Conservation (phyloP, 2,797 vertebrate species). For the Sciurus carolinensis region DNA sequence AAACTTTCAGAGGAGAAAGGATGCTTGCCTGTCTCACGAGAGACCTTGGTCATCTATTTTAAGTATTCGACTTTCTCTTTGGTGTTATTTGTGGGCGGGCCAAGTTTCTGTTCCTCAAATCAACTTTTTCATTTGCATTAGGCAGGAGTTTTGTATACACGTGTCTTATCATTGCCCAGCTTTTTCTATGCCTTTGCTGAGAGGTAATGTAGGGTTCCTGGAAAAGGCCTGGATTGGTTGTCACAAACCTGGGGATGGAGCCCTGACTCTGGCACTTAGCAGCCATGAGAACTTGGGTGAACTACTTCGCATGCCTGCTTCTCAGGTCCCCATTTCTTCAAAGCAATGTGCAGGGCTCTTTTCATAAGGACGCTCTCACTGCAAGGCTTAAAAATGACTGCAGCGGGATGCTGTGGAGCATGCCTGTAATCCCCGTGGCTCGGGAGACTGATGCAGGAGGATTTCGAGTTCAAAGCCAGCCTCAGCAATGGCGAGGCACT, state of each 20-base stretch:
- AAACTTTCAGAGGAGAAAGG: not conserved
- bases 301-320: not conserved
- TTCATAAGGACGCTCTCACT: too few relatives aligned
- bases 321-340: not conserved
- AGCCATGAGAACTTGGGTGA: not conserved
- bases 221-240: not conserved
- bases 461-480: too few relatives aligned
- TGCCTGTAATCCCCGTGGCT: too few relatives aligned
- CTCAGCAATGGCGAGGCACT: too few relatives aligned
- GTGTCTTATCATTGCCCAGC: not conserved
- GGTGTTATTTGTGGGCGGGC: not conserved
- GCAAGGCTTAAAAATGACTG: not conserved
- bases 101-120: slow-evolving; percentile 80
- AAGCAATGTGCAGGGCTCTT: rapidly evolving
- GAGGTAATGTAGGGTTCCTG: not conserved
- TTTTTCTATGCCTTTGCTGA: slow-evolving; percentile 1
- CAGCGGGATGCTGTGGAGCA: too few relatives aligned
- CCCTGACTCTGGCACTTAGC: not conserved
- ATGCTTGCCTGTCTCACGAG: not conserved
- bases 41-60: slow-evolving; percentile 54
- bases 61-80: slow-evolving; percentile 68
- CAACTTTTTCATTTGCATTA: slow-evolving; percentile 53
- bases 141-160: not conserved
- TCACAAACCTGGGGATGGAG: not conserved
- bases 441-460: too few relatives aligned